Base-by-base conservation (phyloP, 1,140 invertebrate species). In the Nomia melanderi region DNA sequence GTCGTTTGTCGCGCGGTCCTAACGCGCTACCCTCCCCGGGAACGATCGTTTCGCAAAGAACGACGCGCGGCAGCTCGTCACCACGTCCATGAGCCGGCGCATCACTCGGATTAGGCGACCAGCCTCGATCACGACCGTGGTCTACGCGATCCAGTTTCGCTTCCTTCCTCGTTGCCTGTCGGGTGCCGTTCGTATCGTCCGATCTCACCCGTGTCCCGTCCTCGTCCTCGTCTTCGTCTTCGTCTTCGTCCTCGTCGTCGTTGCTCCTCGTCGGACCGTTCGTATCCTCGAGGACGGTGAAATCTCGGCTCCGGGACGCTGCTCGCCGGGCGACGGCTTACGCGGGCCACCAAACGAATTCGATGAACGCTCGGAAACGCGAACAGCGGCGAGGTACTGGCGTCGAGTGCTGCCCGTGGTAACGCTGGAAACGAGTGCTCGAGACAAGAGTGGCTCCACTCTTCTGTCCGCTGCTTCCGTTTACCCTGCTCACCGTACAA, bases 61-160 rank as follows among this genome's bases (percentile, higher is more conserved):
- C 41, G 20, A n/a, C n/a, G n/a, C n/a, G n/a, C n/a, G 41, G 65
- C n/a, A 7, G 9, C 36, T 39, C 44, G 17, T 50, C 12, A 20
- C 39, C 33, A 3, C 20, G 54, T 25, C 62, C 50, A 66, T 64
- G 33, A 54, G 63, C 59, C 77, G 66, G 27, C 62, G 12, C 60
- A 79, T 39, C 81, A 41, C 47, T 54, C 39, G 23, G 44, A 54
- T 27, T 54, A 62, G 41, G 33, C 56, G 33, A 72, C 36, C 66
- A 36, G 67, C 63, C 73, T 76, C 63, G 71, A 78, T 62, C 77
- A 66, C 59, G 53, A 70, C 78, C 80, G 74, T 57, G 39, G 53
- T 83, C 76, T 44, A 47, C 65, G 39, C 56, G 62, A 47, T 79
- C 62, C 71, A 64, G 71, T 75, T 64, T 80, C 54, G 56, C 20